Conservation (phyloP, 2,888 invertebrate genomes). For the Thera obeliscata region DNA sequence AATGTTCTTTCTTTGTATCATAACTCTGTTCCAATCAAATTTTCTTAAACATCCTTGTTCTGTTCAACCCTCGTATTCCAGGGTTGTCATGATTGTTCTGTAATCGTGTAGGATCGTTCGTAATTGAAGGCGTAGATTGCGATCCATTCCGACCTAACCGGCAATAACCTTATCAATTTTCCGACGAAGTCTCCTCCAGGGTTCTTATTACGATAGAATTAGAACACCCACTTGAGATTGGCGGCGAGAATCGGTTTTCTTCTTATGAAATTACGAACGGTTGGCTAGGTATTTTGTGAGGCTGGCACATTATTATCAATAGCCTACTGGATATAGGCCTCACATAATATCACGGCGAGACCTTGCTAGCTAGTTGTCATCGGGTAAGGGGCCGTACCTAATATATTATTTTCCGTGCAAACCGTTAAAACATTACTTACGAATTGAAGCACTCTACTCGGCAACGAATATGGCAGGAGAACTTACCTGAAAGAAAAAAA, state of each 20-base stretch:
- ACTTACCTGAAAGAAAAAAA: slow-evolving; percentile 31
- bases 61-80: background rate
- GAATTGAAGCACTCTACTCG: background rate
- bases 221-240: slow-evolving; percentile 40
- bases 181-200: slow-evolving; percentile 36
- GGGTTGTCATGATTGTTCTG: slow-evolving; percentile 24
- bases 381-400: too few relatives aligned
- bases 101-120: slow-evolving; percentile 31
- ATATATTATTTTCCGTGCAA: background rate
- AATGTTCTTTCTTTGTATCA: too few relatives aligned
- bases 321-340: background rate
- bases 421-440: background rate
- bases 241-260: slow-evolving; percentile 32
- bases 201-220: slow-evolving; percentile 42
- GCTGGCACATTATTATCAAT: background rate
- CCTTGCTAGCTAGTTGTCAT: too few relatives aligned
- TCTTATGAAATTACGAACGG: slow-evolving; percentile 31
- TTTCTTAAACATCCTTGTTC: too few relatives aligned
- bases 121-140: slow-evolving; percentile 43
- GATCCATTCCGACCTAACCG: slow-evolving; percentile 33
- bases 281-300: slow-evolving; percentile 9
- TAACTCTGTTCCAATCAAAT: too few relatives aligned
- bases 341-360: background rate
- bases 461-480: background rate
- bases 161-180: slow-evolving; percentile 45